Conservation (phyloP, 2,797 vertebrate genomes). For the Pachyuromys duprasi region DNA sequence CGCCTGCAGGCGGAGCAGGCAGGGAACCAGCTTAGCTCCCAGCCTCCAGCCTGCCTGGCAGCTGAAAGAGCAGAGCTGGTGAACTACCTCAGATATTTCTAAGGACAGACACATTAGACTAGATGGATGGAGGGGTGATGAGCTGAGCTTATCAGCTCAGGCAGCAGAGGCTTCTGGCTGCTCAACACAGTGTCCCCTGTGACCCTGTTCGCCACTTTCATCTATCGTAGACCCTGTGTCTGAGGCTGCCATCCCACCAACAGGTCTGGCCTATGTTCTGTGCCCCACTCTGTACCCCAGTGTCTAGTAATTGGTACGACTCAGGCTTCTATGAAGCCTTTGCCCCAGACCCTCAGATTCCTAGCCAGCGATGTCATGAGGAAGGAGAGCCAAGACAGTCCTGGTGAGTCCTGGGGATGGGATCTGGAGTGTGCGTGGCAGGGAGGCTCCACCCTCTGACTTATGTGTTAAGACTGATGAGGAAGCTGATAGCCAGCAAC, state of each 20-base stretch:
- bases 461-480: not conserved
- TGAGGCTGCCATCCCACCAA: not conserved
- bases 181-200: not conserved
- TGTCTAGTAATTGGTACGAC: not conserved
- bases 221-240: not conserved
- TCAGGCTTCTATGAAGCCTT: not conserved
- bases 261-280: not conserved
- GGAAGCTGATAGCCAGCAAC: not conserved
- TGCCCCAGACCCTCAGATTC: not conserved
- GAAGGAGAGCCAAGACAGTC: not conserved
- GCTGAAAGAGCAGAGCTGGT: not conserved
- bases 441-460: not conserved
- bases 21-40: conserved; percentile 51
- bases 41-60: conserved; percentile 24
- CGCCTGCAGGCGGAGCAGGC: conserved; percentile 48
- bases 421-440: fast-evolving
- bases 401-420: not conserved
- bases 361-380: not conserved
- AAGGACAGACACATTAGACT: not conserved
- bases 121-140: not conserved
- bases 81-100: conserved; percentile 6
- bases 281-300: not conserved
- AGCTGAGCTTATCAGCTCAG: not conserved
- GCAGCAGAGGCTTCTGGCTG: not conserved
- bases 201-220: not conserved